Evolutionary conservation across 1,140 invertebrate species (phyloP).

Genomic region (Drosophila lowei): DNA sequence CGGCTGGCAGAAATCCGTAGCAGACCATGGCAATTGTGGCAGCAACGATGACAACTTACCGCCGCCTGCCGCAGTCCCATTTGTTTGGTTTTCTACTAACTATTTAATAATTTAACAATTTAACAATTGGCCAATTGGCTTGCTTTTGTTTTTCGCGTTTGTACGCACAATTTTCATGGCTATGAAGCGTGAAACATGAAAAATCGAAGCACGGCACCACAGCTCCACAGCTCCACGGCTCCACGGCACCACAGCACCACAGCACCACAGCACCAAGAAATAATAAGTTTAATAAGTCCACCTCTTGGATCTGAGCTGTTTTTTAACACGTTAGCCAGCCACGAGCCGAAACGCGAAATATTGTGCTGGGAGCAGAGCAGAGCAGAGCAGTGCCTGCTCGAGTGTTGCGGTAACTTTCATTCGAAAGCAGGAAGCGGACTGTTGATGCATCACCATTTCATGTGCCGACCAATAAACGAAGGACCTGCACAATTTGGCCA

Average conservation of each 20-base stretch:
- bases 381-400: slow-evolving; percentile 9
- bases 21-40: too few species aligned
- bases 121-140: slow-evolving; percentile 22
- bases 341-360: too few species aligned
- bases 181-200: slow-evolving; percentile 38
- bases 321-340: slow-evolving; percentile 33
- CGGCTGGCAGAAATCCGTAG: too few species aligned
- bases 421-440: slow-evolving; percentile 61
- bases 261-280: slow-evolving; percentile 8
- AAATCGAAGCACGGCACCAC: slow-evolving; percentile 19
- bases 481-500: background rate
- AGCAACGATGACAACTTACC: slow-evolving; percentile 15
- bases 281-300: slow-evolving; percentile 51
- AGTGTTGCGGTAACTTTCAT: slow-evolving; percentile 42
- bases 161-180: slow-evolving; percentile 40
- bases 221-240: background rate
- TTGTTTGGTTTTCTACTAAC: slow-evolving; percentile 1
- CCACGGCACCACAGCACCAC: background rate
- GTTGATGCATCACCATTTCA: background rate
- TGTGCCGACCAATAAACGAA: slow-evolving; percentile 18
- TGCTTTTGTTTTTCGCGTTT: slow-evolving; percentile 7
- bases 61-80: background rate
- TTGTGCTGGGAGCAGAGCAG: too few species aligned
- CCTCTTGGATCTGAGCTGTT: too few species aligned
- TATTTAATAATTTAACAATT: background rate